Evolutionary conservation across 2,797 vertebrate genomes (phyloP).

Genomic region (Tokudaia tokunoshimensis): DNA sequence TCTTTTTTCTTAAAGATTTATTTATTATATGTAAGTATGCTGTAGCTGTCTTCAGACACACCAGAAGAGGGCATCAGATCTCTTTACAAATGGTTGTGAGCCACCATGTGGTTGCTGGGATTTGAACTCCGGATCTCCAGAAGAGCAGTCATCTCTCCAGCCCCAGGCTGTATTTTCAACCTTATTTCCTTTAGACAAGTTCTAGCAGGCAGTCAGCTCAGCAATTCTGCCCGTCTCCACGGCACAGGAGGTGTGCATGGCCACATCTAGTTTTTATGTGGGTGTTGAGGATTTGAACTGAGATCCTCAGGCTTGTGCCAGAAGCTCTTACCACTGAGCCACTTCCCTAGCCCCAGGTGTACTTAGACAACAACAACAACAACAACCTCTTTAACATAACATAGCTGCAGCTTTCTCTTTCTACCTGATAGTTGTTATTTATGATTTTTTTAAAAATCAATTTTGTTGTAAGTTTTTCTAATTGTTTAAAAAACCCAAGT

Average conservation of each 20-base stretch:
- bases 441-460: background rate
- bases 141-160: too few relatives aligned
- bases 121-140: too few relatives aligned
- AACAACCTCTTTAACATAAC: background rate
- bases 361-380: background rate
- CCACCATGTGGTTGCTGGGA: too few relatives aligned
- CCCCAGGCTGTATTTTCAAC: background rate
- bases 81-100: too few relatives aligned
- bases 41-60: too few relatives aligned
- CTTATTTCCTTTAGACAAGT: background rate
- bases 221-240: background rate
- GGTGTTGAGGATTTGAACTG: background rate
- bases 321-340: background rate
- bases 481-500: slow-evolving; percentile 7
- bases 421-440: background rate
- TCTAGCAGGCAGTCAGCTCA: background rate
- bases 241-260: background rate
- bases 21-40: too few relatives aligned
- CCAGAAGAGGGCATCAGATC: too few relatives aligned
- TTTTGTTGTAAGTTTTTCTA: slow-evolving; percentile 1
- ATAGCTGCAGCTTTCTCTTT: background rate
- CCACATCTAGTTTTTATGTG: background rate
- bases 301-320: too few relatives aligned
- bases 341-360: background rate
- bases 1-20: too few relatives aligned